phyloP scores from a whole-genome alignment of 1,140 invertebrate species.

The Diachasma alloeum region DNA sequence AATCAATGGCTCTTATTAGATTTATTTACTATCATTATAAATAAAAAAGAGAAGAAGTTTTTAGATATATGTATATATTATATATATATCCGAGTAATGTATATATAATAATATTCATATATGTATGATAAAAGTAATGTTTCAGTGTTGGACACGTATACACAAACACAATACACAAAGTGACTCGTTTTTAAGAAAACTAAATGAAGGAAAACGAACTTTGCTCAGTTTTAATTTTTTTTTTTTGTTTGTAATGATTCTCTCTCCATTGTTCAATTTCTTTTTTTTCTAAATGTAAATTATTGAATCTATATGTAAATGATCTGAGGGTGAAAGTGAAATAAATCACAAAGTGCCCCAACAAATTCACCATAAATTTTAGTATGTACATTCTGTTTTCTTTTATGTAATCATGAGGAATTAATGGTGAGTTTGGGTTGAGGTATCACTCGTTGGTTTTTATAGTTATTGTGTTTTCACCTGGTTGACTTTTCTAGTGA shows the following conservation, averaged over 20 bases:
- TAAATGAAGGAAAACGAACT: neutral
- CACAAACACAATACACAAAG: conserved; percentile 22
- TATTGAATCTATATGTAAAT: conserved; percentile 51
- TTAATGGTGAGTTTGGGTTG: conserved; percentile 13
- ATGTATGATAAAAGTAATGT: conserved; percentile 35
- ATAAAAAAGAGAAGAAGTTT: neutral
- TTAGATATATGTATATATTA: conserved; percentile 48
- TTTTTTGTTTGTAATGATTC: conserved; percentile 45
- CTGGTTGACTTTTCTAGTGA: neutral
- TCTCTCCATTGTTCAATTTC: conserved; percentile 44
- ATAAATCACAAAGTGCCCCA: conserved; percentile 63
- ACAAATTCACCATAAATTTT: conserved; percentile 46
- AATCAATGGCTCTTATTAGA: conserved; percentile 46
- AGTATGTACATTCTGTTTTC: conserved; percentile 45
- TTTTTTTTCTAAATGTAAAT: neutral
- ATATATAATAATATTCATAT: conserved; percentile 39
- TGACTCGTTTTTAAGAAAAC: conserved; percentile 63
- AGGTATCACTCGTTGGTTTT: conserved; percentile 43
- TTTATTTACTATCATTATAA: conserved; percentile 18
- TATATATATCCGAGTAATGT: conserved; percentile 40
- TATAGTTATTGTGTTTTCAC: conserved; percentile 9
- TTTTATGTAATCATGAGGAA: conserved; percentile 16
- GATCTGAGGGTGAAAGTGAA: conserved; percentile 63
- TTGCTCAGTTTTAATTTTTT: conserved; percentile 11
- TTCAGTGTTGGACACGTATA: conserved; percentile 46